Evolutionary conservation across 2,888 invertebrate genomes (phyloP).

Genomic region (Micropterix aruncella): DNA sequence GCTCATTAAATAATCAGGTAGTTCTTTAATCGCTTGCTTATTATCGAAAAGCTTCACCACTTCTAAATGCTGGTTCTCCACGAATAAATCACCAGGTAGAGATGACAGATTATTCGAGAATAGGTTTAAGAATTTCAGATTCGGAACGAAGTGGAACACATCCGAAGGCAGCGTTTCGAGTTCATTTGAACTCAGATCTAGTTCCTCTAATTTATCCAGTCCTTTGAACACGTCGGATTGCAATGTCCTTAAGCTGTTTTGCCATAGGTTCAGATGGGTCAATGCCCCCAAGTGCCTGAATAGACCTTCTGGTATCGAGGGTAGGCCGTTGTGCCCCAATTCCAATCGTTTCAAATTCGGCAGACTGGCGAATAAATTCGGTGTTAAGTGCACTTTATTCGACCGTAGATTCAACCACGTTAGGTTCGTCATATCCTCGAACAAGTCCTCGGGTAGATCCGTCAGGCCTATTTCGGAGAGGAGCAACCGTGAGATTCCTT

Average conservation of each 20-base stretch:
- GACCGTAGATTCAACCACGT: constrained; percentile 48
- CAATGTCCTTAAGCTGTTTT: constrained; percentile 50
- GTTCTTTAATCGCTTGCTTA: constrained; percentile 36
- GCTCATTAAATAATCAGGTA: constrained; percentile 45
- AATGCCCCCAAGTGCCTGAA: constrained; percentile 48
- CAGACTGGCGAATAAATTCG: constrained; percentile 39
- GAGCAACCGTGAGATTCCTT: constrained; percentile 37
- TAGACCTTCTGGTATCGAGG: constrained; percentile 40
- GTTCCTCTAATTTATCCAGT: constrained; percentile 41
- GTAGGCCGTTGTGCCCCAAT: constrained; percentile 51
- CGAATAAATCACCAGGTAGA: constrained; percentile 46
- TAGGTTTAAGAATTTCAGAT: constrained; percentile 48
- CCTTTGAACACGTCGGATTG: constrained; percentile 47
- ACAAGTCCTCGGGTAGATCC: constrained; percentile 44
- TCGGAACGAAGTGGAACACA: constrained; percentile 44
- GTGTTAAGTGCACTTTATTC: constrained; percentile 42
- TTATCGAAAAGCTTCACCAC: constrained; percentile 42
- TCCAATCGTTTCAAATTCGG: constrained; percentile 45
- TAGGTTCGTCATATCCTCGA: constrained; percentile 44
- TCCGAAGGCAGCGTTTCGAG: constrained; percentile 44
- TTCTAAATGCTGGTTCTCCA: constrained; percentile 35
- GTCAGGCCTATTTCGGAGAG: constrained; percentile 47
- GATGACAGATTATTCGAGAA: constrained; percentile 49
- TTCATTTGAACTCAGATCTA: constrained; percentile 55
- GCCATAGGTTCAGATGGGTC: constrained; percentile 49